Evolutionary conservation across 2,888 invertebrate species (phyloP).

Genomic region (Lochmaea capreae): DNA sequence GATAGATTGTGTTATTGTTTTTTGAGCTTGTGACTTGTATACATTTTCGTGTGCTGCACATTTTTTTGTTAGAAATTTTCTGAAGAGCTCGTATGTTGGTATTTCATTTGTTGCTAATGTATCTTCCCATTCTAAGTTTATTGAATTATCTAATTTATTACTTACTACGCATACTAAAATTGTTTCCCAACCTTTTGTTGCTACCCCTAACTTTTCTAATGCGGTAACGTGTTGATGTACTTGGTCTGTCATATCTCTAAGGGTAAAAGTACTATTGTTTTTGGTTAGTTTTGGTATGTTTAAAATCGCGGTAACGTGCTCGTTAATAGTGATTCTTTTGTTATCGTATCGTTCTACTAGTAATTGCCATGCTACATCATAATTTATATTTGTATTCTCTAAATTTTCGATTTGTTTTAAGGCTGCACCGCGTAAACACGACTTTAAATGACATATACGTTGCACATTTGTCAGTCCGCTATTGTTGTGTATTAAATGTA

Average conservation of each 20-base stretch:
- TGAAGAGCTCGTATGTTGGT: constrained; percentile 9
- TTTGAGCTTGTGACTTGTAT: neutral
- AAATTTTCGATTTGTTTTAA: constrained; percentile 12
- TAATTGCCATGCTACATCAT: constrained; percentile 7
- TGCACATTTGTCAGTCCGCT: constrained; percentile 6
- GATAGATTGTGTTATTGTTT: no score
- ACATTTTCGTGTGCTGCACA: constrained; percentile 4
- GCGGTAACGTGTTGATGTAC: constrained; percentile 12
- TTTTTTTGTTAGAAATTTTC: constrained; percentile 11
- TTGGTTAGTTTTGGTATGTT: neutral
- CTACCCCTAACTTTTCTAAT: constrained; percentile 16
- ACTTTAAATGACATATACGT: constrained; percentile 7
- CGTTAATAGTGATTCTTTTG: constrained; percentile 5
- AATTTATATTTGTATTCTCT: constrained; percentile 2
- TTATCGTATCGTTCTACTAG: constrained; percentile 8
- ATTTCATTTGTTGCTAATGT: constrained; percentile 1
- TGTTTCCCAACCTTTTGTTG: neutral
- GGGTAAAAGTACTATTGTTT: no score
- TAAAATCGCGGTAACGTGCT: neutral
- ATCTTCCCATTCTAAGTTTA: constrained; percentile 5
- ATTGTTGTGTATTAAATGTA: constrained; percentile 10
- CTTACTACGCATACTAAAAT: neutral
- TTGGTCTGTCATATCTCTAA: neutral
- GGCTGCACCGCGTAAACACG: constrained; percentile 1
- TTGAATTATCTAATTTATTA: neutral